Evolutionary conservation across 2,888 invertebrate species (phyloP).

Genomic region (Chloromyia formosa): DNA sequence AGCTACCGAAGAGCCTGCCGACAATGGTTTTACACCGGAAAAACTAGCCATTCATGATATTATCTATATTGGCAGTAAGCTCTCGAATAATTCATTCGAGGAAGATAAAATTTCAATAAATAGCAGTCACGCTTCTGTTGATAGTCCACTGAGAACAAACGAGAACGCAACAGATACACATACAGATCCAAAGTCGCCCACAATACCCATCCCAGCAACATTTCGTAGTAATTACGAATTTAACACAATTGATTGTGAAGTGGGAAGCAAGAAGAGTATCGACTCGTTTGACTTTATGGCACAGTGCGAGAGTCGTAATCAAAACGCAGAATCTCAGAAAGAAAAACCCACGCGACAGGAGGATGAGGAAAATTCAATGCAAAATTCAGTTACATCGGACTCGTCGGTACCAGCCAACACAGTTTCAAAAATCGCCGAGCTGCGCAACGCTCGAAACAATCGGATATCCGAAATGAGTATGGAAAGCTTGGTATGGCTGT

Average conservation of each 20-base stretch:
- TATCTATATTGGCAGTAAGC: slow-evolving; percentile 62
- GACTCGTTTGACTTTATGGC: slow-evolving; percentile 63
- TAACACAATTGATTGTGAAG: slow-evolving; percentile 70
- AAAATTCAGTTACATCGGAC: background rate
- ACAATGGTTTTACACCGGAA: slow-evolving; percentile 56
- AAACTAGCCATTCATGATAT: slow-evolving; percentile 65
- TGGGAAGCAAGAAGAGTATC: slow-evolving; percentile 70
- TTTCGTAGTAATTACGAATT: slow-evolving; percentile 64
- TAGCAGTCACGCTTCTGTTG: slow-evolving; percentile 46
- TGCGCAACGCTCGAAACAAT: slow-evolving; percentile 59
- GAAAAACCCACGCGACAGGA: slow-evolving; percentile 17
- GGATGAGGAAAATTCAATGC: slow-evolving; percentile 54
- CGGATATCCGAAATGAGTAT: slow-evolving; percentile 87
- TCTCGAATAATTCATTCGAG: slow-evolving; percentile 57
- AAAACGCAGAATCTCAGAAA: background rate
- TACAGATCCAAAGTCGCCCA: slow-evolving; percentile 69
- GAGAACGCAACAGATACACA: slow-evolving; percentile 48
- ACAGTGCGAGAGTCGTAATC: slow-evolving; percentile 49
- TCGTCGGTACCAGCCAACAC: slow-evolving; percentile 57
- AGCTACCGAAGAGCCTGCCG: slow-evolving; percentile 64
- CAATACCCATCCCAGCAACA: slow-evolving; percentile 73
- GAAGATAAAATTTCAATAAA: slow-evolving; percentile 60
- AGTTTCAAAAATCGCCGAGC: slow-evolving; percentile 60
- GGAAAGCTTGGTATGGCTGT: slow-evolving; percentile 90
- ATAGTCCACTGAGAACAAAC: slow-evolving; percentile 55